Evolutionary conservation across 1,140 invertebrate genomes (phyloP).

Genomic region (Phortica variegata): DNA sequence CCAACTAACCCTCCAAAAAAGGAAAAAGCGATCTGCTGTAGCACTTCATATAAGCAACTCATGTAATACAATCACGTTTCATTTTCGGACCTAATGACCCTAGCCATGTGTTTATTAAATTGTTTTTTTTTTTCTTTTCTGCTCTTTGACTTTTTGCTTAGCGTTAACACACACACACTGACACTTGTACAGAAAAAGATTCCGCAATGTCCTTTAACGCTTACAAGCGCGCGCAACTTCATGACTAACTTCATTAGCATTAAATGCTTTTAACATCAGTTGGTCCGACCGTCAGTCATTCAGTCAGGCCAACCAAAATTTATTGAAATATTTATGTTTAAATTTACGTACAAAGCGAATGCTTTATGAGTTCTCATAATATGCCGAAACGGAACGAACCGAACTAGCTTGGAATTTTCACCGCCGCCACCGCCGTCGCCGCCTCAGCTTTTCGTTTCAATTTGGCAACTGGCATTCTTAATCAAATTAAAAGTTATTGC

Average conservation of each 20-base stretch:
- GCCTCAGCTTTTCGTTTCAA: slow-evolving; percentile 12
- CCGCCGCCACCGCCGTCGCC: background rate
- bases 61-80: slow-evolving; percentile 4
- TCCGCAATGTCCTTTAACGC: too few relatives aligned
- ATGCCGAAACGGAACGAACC: too few relatives aligned
- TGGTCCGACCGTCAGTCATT: slow-evolving; percentile 8
- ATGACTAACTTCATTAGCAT: slow-evolving; percentile 35
- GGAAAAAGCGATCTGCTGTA: slow-evolving; percentile 12
- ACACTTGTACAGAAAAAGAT: too few relatives aligned
- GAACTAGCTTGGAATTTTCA: slow-evolving; percentile 8
- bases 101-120: background rate
- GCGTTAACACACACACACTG: too few relatives aligned
- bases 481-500: slow-evolving; percentile 54
- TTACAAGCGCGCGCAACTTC: too few relatives aligned
- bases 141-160: too few relatives aligned
- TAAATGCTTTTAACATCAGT: slow-evolving; percentile 2
- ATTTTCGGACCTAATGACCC: background rate
- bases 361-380: slow-evolving; percentile 41
- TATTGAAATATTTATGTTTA: slow-evolving; percentile 49
- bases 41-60: slow-evolving; percentile 21
- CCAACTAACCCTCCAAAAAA: too few relatives aligned
- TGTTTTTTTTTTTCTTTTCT: too few relatives aligned
- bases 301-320: slow-evolving; percentile 4
- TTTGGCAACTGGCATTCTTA: slow-evolving; percentile 51
- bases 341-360: slow-evolving; percentile 46